Evolutionary conservation across 2,888 invertebrate genomes (phyloP).

Genomic region (Linnaemya tessellans): DNA sequence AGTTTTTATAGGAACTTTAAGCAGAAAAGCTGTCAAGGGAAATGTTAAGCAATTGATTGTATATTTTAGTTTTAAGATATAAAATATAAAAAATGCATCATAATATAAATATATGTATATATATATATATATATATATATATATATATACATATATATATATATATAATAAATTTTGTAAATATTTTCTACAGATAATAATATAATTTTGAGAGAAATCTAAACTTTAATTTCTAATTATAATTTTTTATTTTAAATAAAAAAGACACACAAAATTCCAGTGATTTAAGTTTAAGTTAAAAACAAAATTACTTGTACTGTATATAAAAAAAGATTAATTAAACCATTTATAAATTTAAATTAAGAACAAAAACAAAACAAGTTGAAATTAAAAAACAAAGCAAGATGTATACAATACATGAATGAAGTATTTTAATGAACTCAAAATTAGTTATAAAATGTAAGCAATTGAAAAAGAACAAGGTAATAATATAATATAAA

Average conservation of each 20-base stretch:
- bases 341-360: slow-evolving; percentile 19
- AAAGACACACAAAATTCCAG: slow-evolving; percentile 77
- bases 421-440: slow-evolving; percentile 12
- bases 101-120: slow-evolving; percentile 12
- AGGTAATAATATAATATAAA: slow-evolving; percentile 33
- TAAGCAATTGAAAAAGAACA: slow-evolving; percentile 37
- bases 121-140: too few species aligned
- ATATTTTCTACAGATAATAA: slow-evolving; percentile 24
- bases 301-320: slow-evolving; percentile 19
- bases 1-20: background rate
- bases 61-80: slow-evolving; percentile 23
- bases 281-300: slow-evolving; percentile 80
- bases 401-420: slow-evolving; percentile 67
- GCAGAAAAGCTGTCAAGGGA: slow-evolving; percentile 42
- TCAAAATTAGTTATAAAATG: slow-evolving; percentile 9
- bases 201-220: background rate
- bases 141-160: too few species aligned
- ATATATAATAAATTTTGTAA: slow-evolving; percentile 46
- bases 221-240: too few species aligned
- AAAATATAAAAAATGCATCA: background rate
- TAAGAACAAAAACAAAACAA: slow-evolving; percentile 17
- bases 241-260: slow-evolving; percentile 53
- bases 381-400: slow-evolving; percentile 10
- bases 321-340: slow-evolving; percentile 32
- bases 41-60: slow-evolving; percentile 57